Percentiles rank a stretch among this genome's conserved stretches.
Evolutionary conservation across 2,888 invertebrate species (phyloP).

Genomic region (Epinotia ramella): DNA sequence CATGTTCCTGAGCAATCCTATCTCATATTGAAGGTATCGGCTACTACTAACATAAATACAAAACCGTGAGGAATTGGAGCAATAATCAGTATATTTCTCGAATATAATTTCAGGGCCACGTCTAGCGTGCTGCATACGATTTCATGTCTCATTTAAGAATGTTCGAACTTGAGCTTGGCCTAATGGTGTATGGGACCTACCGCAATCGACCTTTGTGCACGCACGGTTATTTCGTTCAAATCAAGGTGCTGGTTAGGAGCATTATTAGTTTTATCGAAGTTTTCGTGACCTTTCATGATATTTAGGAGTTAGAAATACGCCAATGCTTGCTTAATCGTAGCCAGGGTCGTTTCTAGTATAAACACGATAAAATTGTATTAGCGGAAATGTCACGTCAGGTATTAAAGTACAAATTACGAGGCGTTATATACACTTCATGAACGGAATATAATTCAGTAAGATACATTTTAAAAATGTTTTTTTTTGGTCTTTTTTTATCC

Average conservation of each 20-base stretch:
- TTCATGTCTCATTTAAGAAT: constrained; percentile 60
- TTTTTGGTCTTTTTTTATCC: no score
- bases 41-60: neutral
- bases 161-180: constrained; percentile 58
- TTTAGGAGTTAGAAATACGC: constrained; percentile 25
- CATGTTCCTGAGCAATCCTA: neutral
- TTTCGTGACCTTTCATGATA: constrained; percentile 45
- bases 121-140: constrained; percentile 67
- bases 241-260: constrained; percentile 48
- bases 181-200: constrained; percentile 53
- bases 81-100: neutral
- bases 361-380: neutral
- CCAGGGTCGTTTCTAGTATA: neutral
- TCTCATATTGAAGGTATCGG: neutral
- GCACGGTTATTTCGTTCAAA: constrained; percentile 49
- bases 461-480: neutral
- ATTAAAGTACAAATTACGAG: neutral
- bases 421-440: neutral
- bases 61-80: neutral
- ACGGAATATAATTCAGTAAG: neutral
- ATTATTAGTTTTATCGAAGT: constrained; percentile 52
- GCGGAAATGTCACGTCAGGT: neutral
- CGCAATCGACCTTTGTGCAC: constrained; percentile 51
- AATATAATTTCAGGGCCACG: constrained; percentile 66
- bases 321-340: constrained; percentile 11